Percentiles rank a stretch among this genome's conserved stretches.
Evolutionary conservation across 2,113 vertebrate genomes (phyloP).

Genomic region (Eira barbara): DNA sequence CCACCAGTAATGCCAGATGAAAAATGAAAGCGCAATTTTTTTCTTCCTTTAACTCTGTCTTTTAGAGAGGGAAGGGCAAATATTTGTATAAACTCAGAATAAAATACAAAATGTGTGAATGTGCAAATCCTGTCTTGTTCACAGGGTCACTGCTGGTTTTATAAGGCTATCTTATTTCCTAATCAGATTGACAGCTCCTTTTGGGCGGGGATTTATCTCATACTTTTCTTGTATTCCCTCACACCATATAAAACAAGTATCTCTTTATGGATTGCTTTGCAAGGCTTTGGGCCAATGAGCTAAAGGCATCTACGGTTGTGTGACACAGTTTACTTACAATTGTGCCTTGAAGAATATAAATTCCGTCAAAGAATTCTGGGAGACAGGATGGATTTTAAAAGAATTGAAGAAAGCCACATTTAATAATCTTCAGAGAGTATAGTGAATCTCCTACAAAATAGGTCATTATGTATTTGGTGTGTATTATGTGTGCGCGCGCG

Average conservation of each 20-base stretch:
- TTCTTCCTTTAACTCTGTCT: neutral
- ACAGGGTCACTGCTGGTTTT: neutral
- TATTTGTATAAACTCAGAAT: neutral
- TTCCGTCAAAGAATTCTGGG: neutral
- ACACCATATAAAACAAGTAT: neutral
- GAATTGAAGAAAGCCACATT: neutral
- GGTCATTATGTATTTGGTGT: neutral
- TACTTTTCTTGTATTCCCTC: neutral
- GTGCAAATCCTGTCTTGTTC: neutral
- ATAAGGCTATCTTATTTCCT: neutral
- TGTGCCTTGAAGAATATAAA: slow-evolving; percentile 6
- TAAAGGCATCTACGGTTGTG: neutral
- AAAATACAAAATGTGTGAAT: neutral
- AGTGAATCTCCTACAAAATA: neutral
- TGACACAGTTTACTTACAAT: neutral
- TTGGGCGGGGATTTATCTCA: neutral
- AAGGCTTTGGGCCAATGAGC: neutral
- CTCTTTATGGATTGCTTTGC: slow-evolving; percentile 1
- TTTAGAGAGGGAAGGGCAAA: neutral
- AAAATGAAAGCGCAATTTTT: neutral
- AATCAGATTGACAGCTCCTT: neutral
- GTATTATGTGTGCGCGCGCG: neutral
- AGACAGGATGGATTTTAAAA: neutral
- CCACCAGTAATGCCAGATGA: neutral
- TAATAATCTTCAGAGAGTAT: neutral